Conservation (phyloP, 2,888 invertebrate genomes). For the Aspidiotus rigidus region DNA sequence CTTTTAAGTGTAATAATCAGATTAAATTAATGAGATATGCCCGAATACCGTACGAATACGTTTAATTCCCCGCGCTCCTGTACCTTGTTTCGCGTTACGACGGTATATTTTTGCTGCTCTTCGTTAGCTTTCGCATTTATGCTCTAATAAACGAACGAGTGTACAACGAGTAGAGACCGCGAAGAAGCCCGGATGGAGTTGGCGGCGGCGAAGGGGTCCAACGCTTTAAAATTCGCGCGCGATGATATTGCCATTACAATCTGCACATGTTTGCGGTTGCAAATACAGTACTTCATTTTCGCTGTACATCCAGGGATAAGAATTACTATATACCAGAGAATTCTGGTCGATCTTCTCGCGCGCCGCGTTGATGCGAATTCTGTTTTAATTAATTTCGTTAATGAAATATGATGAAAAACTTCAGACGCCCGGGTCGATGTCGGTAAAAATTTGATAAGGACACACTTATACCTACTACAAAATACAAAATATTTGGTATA, state of each 20-base stretch:
- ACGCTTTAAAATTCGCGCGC: constrained; percentile 13
- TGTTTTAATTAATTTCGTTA: constrained; percentile 21
- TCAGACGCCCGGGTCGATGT: neutral
- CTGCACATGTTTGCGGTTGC: constrained; percentile 28
- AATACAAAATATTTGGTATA: too few species aligned
- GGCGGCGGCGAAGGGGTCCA: too few species aligned
- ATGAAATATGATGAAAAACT: constrained; percentile 6
- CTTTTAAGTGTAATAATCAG: constrained; percentile 25
- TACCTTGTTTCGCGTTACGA: neutral
- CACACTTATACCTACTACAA: too few species aligned
- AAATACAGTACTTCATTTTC: constrained; percentile 16
- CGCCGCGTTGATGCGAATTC: neutral
- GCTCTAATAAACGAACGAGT: constrained; percentile 22
- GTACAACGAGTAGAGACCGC: too few species aligned
- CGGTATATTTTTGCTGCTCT: neutral
- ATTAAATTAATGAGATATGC: constrained; percentile 29
- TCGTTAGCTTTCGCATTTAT: constrained; percentile 26
- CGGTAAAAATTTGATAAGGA: too few species aligned
- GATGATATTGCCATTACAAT: constrained; percentile 26
- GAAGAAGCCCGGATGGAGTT: too few species aligned
- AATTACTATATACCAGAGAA: neutral
- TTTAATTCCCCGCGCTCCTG: neutral
- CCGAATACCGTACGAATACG: constrained; percentile 13
- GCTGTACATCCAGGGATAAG: neutral
- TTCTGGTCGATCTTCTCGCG: neutral